Evolutionary conservation across 2,888 invertebrate species (phyloP).

Genomic region (Lithophane leautieri): DNA sequence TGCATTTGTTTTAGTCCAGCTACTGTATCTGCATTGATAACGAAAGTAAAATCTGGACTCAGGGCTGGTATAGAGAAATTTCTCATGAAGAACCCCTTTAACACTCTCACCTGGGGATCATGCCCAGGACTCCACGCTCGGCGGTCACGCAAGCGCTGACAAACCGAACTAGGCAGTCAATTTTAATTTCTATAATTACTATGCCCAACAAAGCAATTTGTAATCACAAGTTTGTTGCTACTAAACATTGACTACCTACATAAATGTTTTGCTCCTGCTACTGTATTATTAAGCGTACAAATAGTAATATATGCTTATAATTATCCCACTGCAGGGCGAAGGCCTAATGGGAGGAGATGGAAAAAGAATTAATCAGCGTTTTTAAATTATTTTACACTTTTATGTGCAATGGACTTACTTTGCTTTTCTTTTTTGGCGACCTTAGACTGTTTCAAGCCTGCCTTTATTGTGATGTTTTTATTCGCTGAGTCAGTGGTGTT

Average conservation of each 20-base stretch:
- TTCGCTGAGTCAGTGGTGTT: no score
- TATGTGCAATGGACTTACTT: background rate
- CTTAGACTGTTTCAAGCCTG: background rate
- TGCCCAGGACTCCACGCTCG: background rate
- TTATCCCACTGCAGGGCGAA: background rate
- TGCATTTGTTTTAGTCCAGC: background rate
- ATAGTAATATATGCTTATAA: background rate
- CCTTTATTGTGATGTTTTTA: background rate
- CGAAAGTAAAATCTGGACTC: background rate
- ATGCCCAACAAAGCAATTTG: background rate
- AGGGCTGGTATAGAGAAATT: background rate
- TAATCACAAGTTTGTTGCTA: background rate
- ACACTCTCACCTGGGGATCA: background rate
- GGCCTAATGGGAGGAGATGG: background rate
- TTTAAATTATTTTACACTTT: background rate
- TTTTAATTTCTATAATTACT: background rate
- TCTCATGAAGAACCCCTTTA: background rate
- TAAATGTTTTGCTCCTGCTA: background rate
- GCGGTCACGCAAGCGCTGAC: background rate
- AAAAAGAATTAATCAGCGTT: background rate
- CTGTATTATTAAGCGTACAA: background rate
- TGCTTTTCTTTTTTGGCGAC: background rate
- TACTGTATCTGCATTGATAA: background rate
- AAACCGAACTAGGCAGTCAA: background rate
- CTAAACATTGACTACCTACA: background rate